Percentiles rank a stretch among this genome's conserved stretches.
Evolutionary conservation across 1,140 invertebrate genomes (phyloP).

Genomic region (Brachionus paranguensis): DNA sequence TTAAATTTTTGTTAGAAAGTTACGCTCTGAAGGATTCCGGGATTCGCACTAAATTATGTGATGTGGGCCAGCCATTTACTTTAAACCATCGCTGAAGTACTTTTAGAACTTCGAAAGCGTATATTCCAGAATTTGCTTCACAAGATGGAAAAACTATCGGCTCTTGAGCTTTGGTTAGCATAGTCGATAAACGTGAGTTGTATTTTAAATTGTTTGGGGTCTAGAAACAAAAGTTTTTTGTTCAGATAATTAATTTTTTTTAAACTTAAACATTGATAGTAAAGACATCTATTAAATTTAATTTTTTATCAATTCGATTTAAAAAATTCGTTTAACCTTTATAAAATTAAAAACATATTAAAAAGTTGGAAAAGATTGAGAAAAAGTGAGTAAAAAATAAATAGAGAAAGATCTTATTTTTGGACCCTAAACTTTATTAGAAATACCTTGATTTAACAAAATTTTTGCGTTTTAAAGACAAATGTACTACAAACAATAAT

Average conservation of each 20-base stretch:
- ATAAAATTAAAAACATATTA: no score
- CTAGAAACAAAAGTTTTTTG: neutral
- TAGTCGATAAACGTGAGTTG: neutral
- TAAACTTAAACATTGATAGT: no score
- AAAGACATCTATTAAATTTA: no score
- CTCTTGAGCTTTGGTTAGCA: conserved; percentile 16
- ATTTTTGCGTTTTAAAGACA: no score
- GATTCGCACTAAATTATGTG: conserved; percentile 4
- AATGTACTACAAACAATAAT: no score
- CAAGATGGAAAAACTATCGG: conserved; percentile 32
- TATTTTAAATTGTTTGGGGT: neutral
- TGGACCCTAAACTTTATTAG: no score
- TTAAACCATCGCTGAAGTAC: conserved; percentile 26
- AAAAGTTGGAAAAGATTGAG: no score
- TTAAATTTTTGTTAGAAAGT: neutral
- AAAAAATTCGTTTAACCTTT: no score
- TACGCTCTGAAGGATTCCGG: conserved; percentile 35
- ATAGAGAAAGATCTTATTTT: no score
- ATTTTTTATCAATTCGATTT: no score
- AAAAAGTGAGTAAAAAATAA: no score
- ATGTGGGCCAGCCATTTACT: conserved; percentile 17
- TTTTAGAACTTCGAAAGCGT: neutral
- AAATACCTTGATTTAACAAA: no score
- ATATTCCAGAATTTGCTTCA: neutral
- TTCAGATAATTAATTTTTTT: neutral